Evolutionary conservation across 2,888 invertebrate genomes (phyloP), one percentile per base, ranked within the genome.

Genomic region (Ochropacha duplaris): DNA sequence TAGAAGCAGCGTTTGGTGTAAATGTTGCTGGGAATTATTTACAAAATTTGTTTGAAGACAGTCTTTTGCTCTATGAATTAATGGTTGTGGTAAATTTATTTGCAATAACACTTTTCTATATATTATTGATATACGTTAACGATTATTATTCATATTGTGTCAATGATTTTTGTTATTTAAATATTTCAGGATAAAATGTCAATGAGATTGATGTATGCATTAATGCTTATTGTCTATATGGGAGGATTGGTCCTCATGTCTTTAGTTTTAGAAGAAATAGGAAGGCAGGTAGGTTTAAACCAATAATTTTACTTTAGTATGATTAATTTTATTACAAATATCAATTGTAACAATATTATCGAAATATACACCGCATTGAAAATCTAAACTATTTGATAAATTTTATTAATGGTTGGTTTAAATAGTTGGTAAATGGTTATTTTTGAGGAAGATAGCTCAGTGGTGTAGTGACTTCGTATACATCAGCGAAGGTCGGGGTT

Each of bases 41-140:
- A 12, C 76, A 80, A 51, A 83, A 81, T 58, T 68, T 80, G 22
- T 12, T 81, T 12, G 69, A 70, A 11, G 81, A 79, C 50, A 76
- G 78, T 39, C 60, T 81, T 22, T 56, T 78, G 4, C 56, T 81
- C 11, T 79, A 76, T 56, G 72, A 76, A 58, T 50, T 78, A 44
- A 73, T 77, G 74, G 59, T 66, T 56, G 76, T 71, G 61, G 78
- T 79, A 64, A 64, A 50, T 44, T 19, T 19, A 16, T 16, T 39
- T n/a, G n/a, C n/a, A n/a, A n/a, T n/a, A n/a, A n/a, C n/a, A n/a
- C n/a, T n/a, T 6, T n/a, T 36, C 9, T 36, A n/a, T n/a, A 34
- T 36, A 9, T 0, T 31, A 12, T 12, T 31, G 2, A 31, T 28
- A 8, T 9, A 11, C 11, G 11, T 28, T 28, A 28, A 5, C 5